These are phyloP conservation scores for Gallinago media DNA, from an alignment of 2,113 vertebrate species.

Conservation along the genomic window DNA sequence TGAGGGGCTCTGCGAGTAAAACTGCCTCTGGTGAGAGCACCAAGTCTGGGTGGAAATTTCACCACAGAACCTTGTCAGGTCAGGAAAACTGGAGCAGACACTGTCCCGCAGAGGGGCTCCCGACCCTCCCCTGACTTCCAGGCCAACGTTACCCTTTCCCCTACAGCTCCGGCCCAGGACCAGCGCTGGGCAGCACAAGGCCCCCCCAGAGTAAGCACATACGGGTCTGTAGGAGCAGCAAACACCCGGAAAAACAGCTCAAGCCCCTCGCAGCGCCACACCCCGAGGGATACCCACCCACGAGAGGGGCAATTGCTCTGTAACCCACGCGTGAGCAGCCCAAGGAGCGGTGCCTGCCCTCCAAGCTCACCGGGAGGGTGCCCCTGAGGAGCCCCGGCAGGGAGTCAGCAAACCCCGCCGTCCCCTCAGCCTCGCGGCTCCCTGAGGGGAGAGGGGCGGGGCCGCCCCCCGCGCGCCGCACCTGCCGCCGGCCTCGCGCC, in stretches of 20 bases:
- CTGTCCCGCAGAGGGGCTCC: not conserved
- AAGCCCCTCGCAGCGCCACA: accelerated
- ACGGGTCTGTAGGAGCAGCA: accelerated
- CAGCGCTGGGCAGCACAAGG: accelerated
- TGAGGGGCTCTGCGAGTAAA: not conserved
- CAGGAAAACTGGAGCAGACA: not conserved
- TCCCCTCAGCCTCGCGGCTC: accelerated
- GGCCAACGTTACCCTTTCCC: not conserved
- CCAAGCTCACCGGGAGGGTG: accelerated
- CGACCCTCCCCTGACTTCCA: not conserved
- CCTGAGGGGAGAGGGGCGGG: not conserved
- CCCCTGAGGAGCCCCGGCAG: accelerated
- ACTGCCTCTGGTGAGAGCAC: accelerated
- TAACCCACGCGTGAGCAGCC: accelerated
- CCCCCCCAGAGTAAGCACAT: accelerated
- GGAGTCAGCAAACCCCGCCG: accelerated
- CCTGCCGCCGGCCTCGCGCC: not conserved
- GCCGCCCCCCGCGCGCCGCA: not conserved
- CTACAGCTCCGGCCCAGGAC: not conserved
- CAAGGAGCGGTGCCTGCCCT: accelerated
- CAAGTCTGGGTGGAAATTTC: accelerated
- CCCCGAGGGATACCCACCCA: not conserved
- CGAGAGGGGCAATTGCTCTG: accelerated
- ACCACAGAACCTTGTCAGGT: not conserved
- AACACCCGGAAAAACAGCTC: accelerated